Evolutionary conservation across 2,888 invertebrate genomes (phyloP).

Genomic region (Schizaphis graminum): DNA sequence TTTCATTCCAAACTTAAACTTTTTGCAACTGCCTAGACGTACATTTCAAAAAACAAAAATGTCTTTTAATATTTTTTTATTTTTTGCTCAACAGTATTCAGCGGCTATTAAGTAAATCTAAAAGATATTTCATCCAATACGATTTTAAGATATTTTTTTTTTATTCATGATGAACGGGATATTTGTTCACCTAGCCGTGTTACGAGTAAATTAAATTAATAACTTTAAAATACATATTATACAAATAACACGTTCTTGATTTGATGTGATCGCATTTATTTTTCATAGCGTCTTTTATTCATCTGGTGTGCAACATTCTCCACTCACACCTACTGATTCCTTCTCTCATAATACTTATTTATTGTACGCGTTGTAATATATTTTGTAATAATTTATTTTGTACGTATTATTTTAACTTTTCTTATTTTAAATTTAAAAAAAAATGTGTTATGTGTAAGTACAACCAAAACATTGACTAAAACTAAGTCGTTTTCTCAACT

Average conservation of each 20-base stretch:
- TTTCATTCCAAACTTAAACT: background rate
- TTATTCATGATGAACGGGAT: background rate
- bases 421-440: too few species aligned
- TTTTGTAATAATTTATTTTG: too few species aligned
- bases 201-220: background rate
- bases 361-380: too few species aligned
- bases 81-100: background rate
- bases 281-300: background rate
- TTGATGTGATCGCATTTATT: background rate
- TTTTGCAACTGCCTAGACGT: background rate
- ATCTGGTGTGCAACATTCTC: too few species aligned
- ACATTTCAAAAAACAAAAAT: background rate
- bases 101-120: background rate
- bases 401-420: too few species aligned
- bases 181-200: background rate
- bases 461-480: background rate
- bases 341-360: too few species aligned
- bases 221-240: background rate
- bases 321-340: too few species aligned
- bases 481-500: background rate
- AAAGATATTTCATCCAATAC: background rate
- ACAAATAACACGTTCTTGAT: background rate
- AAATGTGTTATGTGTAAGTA: background rate
- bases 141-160: background rate
- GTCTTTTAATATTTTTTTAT: background rate